Evolutionary conservation across 2,888 invertebrate species (phyloP).

Genomic region (Drosophila algonquin): DNA sequence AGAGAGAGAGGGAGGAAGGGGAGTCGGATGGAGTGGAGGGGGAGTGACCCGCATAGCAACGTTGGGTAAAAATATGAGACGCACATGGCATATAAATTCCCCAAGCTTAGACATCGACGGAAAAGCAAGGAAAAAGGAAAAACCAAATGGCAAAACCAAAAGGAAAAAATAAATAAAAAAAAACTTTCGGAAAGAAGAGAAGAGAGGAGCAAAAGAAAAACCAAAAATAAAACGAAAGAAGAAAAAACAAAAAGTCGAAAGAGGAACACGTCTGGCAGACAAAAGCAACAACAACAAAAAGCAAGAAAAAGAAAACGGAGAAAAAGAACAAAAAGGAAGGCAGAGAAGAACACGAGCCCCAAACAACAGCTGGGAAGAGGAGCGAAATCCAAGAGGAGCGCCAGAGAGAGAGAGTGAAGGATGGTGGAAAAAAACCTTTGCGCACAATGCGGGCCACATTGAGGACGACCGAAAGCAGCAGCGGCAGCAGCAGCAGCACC

Average conservation of each 20-base stretch:
- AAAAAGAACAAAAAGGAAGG: slow-evolving; percentile 15
- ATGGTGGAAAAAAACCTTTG: slow-evolving; percentile 18
- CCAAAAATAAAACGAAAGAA: slow-evolving; percentile 22
- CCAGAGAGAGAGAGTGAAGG: slow-evolving; percentile 1
- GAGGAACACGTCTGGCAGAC: slow-evolving; percentile 49
- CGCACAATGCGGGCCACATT: slow-evolving; percentile 76
- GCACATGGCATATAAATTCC: slow-evolving; percentile 76
- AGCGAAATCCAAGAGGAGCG: slow-evolving; percentile 3
- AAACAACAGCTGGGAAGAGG: slow-evolving; percentile 56
- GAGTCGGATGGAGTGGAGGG: no score
- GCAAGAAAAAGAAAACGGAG: slow-evolving; percentile 14
- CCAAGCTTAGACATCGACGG: slow-evolving; percentile 65
- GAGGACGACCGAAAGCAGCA: slow-evolving; percentile 45
- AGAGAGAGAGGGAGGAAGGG: background rate
- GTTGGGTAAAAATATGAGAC: slow-evolving; percentile 64
- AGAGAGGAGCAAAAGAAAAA: slow-evolving; percentile 45
- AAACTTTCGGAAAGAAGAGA: slow-evolving; percentile 43
- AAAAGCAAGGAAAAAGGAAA: slow-evolving; percentile 58
- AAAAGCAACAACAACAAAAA: slow-evolving; percentile 55
- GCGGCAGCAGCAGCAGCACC: background rate
- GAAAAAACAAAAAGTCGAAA: slow-evolving; percentile 13
- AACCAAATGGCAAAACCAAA: slow-evolving; percentile 45
- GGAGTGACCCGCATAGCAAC: slow-evolving; percentile 63
- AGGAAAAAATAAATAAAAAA: background rate
- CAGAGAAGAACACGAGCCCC: slow-evolving; percentile 58